Conservation (phyloP, 2,113 vertebrate species). For the Electrona antarctica region DNA sequence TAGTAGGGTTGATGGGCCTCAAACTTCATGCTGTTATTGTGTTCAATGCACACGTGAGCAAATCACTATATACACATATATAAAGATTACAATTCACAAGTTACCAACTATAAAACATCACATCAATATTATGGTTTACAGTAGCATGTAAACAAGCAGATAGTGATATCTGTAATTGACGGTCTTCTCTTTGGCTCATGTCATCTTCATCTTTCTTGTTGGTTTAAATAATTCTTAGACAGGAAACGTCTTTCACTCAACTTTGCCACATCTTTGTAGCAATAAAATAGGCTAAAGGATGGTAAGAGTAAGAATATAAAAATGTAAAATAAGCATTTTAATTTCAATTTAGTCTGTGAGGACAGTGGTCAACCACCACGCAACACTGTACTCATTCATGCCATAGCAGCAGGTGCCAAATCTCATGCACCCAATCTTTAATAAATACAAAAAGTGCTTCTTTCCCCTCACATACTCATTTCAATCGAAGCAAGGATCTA, state of each 20-base stretch:
- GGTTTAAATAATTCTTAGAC: too few relatives aligned
- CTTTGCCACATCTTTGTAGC: too few relatives aligned
- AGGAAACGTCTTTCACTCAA: neutral
- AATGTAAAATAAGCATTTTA: neutral
- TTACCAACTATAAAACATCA: too few relatives aligned
- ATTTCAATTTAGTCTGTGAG: constrained; percentile 10
- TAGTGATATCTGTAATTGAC: neutral
- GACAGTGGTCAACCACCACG: constrained; percentile 27
- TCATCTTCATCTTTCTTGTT: neutral
- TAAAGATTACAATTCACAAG: too few relatives aligned
- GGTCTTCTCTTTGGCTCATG: neutral
- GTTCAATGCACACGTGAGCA: constrained; percentile 3
- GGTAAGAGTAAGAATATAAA: too few relatives aligned
- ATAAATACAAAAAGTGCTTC: constrained; percentile 30
- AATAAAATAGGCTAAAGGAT: too few relatives aligned
- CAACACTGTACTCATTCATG: constrained; percentile 31
- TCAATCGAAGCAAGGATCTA: constrained; percentile 13
- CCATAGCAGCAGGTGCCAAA: constrained; percentile 51
- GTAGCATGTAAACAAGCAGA: constrained; percentile 13
- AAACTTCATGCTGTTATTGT: constrained; percentile 2
- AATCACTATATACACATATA: neutral
- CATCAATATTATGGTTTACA: constrained; percentile 6
- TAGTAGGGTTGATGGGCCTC: neutral
- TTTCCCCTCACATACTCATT: neutral
- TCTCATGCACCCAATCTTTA: constrained; percentile 43